Base-by-base conservation (phyloP, 2,797 vertebrate species). In the Sebastes itinus region DNA sequence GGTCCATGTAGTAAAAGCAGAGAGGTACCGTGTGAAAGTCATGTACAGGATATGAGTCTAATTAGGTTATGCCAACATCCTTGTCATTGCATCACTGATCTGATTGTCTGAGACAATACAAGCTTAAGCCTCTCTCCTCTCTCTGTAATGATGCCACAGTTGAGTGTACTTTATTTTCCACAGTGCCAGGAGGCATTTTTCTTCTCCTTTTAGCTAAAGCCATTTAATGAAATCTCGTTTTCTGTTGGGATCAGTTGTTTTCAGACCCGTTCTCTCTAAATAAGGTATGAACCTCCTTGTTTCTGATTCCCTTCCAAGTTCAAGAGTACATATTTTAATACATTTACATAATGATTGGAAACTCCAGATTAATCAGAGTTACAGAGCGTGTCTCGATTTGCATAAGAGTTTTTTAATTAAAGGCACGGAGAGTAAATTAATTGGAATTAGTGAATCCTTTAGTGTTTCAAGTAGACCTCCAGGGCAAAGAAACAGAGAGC, bases 381-480 rank as follows among this genome's bases (percentile, higher is more conserved):
- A 79, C 70, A 54, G 4, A 84, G 72, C 56, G 63, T 78, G 72
- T 69, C 80, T 64, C 0, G 30, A 88, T 92, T 90, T 90, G 76
- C 86, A 86, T 89, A 68, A 72, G 33, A 78, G 54, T 82, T 79
- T 82, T 86, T 84, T 85, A 86, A 91, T 91, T 87, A 90, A 87
- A 83, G 60, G 66, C 75, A 77, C 27, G 5, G 32, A 87, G 77
- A 85, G 85, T 76, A 86, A 88, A 91, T 88, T 85, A 89, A 90
- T 80, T 80, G 60, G 66, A 88, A 82, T 83, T 83, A 89, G 75
- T 72, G 71, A 81, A 76, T 89, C 54, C 52, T 75, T 82, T n/a
- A 67, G 72, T 75, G 80, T 87, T 88, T 80, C 20, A 72, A 81
- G 62, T 60, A 20, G 8, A 76, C 32, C 82, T 73, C 7, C 18